Evolutionary conservation across 2,888 invertebrate species (phyloP).

Genomic region (Arenicola marina): DNA sequence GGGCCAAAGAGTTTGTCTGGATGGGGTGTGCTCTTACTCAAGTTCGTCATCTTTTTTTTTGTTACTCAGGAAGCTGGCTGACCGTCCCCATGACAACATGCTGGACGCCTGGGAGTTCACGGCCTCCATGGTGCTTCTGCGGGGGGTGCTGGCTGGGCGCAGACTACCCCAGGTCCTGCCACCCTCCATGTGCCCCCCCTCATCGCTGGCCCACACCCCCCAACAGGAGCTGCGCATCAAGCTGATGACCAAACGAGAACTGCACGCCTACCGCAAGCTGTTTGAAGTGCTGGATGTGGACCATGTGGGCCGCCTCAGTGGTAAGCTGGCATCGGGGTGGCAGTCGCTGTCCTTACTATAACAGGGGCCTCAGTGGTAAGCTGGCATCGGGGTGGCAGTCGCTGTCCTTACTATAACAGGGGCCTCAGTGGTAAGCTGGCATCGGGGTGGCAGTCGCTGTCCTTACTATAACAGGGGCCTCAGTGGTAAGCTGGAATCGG

Average conservation of each 20-base stretch:
- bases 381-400: too few relatives aligned
- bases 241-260: slow-evolving; percentile 37
- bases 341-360: too few relatives aligned
- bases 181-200: background rate
- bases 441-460: too few relatives aligned
- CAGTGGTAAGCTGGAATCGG: too few relatives aligned
- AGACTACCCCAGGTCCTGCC: slow-evolving; percentile 62
- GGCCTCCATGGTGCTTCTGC: slow-evolving; percentile 53
- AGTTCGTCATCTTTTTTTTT: too few relatives aligned
- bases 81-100: slow-evolving; percentile 56
- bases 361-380: too few relatives aligned
- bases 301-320: background rate
- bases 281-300: slow-evolving; percentile 38
- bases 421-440: too few relatives aligned
- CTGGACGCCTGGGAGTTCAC: slow-evolving; percentile 56
- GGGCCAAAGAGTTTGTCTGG: too few relatives aligned
- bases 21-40: too few relatives aligned
- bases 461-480: too few relatives aligned
- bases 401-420: too few relatives aligned
- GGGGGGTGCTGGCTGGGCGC: slow-evolving; percentile 81
- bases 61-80: slow-evolving; percentile 52
- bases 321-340: too few relatives aligned
- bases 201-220: slow-evolving; percentile 28
- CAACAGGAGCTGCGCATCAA: slow-evolving; percentile 2
- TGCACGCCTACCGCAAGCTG: slow-evolving; percentile 42